phyloP scores from a whole-genome alignment of 2,797 vertebrate species.

The Peromyscus nudipes region DNA sequence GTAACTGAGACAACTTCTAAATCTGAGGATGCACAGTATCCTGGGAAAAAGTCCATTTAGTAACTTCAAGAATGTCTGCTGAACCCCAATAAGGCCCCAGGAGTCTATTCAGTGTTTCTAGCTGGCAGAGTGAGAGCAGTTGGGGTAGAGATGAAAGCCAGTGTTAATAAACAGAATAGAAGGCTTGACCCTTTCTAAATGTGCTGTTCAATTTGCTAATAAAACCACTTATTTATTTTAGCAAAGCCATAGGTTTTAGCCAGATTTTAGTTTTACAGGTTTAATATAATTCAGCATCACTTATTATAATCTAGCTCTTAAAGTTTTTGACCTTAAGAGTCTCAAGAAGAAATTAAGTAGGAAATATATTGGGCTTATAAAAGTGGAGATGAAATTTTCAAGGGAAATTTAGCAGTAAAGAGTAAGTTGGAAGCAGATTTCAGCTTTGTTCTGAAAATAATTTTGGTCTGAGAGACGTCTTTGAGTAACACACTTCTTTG shows the following conservation, averaged over 20 bases:
- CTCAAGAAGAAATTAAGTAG: slow-evolving; percentile 71
- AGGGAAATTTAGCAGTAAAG: slow-evolving; percentile 69
- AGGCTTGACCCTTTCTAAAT: slow-evolving; percentile 65
- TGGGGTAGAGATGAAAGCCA: slow-evolving; percentile 66
- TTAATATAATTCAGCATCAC: slow-evolving; percentile 80
- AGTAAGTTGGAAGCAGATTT: slow-evolving; percentile 74
- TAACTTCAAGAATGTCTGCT: slow-evolving; percentile 27
- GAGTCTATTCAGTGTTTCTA: slow-evolving; percentile 6
- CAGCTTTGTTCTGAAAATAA: slow-evolving; percentile 82
- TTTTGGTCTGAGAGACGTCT: slow-evolving; percentile 74
- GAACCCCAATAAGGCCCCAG: slow-evolving; percentile 22
- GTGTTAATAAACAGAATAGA: slow-evolving; percentile 63
- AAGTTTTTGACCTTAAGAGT: slow-evolving; percentile 77
- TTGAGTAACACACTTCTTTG: slow-evolving; percentile 71
- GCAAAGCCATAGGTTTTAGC: slow-evolving; percentile 67
- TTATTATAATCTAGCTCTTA: slow-evolving; percentile 73
- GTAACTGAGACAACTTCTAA: background rate
- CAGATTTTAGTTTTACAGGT: slow-evolving; percentile 70
- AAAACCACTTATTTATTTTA: slow-evolving; percentile 81
- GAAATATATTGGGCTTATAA: slow-evolving; percentile 69
- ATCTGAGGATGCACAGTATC: background rate
- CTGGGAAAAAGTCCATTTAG: slow-evolving; percentile 39
- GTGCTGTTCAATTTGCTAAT: slow-evolving; percentile 67
- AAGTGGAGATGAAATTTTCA: slow-evolving; percentile 73
- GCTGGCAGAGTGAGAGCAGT: slow-evolving; percentile 45